A percentile compares a stretch with the other conserved stretches of the same genome.
Evolutionary conservation across 1,140 invertebrate genomes (phyloP).

Genomic region (Cheumatopsyche charites): DNA sequence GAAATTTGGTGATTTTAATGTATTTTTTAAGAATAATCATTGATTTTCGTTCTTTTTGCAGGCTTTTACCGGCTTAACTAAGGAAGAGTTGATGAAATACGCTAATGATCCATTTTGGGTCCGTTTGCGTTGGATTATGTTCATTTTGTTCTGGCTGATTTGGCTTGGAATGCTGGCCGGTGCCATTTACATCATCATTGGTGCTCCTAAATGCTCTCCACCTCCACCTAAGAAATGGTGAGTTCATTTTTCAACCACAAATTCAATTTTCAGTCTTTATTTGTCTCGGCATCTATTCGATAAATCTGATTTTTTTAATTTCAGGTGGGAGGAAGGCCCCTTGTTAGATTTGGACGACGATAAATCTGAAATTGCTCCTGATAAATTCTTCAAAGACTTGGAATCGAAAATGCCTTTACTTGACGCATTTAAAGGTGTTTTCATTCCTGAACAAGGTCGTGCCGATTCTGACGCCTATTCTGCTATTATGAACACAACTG

Average conservation of each 20-base stretch:
- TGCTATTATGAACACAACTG: conserved; percentile 44
- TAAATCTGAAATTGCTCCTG: conserved; percentile 45
- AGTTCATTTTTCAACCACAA: conserved; percentile 28
- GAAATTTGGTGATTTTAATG: background rate
- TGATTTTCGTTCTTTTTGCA: conserved; percentile 46
- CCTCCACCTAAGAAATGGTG: conserved; percentile 72
- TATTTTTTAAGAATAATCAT: background rate
- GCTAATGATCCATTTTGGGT: conserved; percentile 94
- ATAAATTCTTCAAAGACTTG: conserved; percentile 14
- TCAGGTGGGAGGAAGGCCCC: conserved; percentile 66
- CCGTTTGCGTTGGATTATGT: conserved; percentile 81
- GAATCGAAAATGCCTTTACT: conserved; percentile 15
- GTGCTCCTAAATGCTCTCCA: conserved; percentile 81
- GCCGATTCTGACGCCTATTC: conserved; percentile 52
- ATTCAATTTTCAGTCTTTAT: too few relatives aligned
- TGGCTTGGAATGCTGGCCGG: conserved; percentile 87
- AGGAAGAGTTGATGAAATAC: conserved; percentile 90
- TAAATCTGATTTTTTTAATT: background rate
- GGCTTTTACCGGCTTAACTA: conserved; percentile 81
- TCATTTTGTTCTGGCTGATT: conserved; percentile 83
- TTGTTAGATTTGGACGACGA: conserved; percentile 64
- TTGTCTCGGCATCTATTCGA: background rate
- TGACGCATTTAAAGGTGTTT: conserved; percentile 33
- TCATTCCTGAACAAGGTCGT: conserved; percentile 49
- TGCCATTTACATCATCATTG: conserved; percentile 81